Evolutionary conservation across 1,140 invertebrate genomes (phyloP).

Genomic region (Zaprionus gabonicus): DNA sequence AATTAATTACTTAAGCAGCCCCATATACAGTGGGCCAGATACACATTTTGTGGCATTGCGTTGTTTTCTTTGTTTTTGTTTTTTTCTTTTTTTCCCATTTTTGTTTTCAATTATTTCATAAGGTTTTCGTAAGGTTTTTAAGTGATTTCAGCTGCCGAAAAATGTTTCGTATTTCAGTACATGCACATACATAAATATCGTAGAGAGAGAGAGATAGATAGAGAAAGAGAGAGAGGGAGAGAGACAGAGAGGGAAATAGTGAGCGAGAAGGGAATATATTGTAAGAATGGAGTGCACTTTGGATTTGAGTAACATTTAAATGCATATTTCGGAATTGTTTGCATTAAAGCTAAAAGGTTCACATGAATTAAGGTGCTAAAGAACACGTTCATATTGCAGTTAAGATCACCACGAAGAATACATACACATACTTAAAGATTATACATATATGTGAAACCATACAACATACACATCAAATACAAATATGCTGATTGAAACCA

Average conservation of each 20-base stretch:
- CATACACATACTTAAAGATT: slow-evolving; percentile 17
- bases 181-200: slow-evolving; percentile 21
- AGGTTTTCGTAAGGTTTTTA: slow-evolving; percentile 15
- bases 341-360: slow-evolving; percentile 9
- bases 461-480: slow-evolving; percentile 22
- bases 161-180: slow-evolving; percentile 28
- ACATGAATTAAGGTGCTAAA: not conserved
- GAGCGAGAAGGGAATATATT: not conserved
- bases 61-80: slow-evolving; percentile 5
- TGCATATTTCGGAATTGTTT: slow-evolving; percentile 42
- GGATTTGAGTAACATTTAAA: slow-evolving; percentile 24
- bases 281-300: slow-evolving; percentile 19
- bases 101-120: not conserved
- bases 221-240: not conserved
- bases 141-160: slow-evolving; percentile 42
- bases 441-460: slow-evolving; percentile 21
- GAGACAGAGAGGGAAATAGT: not conserved
- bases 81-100: not conserved
- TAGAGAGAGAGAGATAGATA: slow-evolving; percentile 5
- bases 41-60: slow-evolving; percentile 35
- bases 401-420: slow-evolving; percentile 18
- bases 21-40: slow-evolving; percentile 24
- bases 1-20: slow-evolving; percentile 30
- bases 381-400: slow-evolving; percentile 5
- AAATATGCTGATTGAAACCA: slow-evolving; percentile 35